Conservation (phyloP, 2,888 invertebrate species). For the Holacanthella duospinosa region DNA sequence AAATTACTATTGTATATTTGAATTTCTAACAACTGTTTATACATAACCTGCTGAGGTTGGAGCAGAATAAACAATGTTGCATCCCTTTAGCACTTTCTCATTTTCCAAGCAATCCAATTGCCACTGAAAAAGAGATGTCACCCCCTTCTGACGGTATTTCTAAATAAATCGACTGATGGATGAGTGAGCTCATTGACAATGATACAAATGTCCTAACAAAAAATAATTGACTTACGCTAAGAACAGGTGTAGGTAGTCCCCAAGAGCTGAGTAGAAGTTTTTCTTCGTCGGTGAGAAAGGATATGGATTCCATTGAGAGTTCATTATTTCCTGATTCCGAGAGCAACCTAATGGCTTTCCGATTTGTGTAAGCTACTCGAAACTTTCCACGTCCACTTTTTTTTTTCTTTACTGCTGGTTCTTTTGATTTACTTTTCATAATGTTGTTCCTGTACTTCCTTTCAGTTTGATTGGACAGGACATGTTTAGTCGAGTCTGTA, state of each 20-base stretch:
- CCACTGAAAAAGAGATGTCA: conserved; percentile 46
- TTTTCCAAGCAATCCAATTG: conserved; percentile 63
- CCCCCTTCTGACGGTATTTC: conserved; percentile 42
- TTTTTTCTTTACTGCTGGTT: too few relatives aligned
- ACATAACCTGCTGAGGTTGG: conserved; percentile 84
- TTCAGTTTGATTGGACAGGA: too few relatives aligned
- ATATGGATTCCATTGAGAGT: conserved; percentile 24
- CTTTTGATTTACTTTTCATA: too few relatives aligned
- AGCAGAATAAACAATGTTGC: conserved; percentile 88
- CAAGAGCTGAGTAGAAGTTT: conserved; percentile 50
- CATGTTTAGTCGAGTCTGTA: too few relatives aligned
- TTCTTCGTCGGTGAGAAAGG: conserved; percentile 33
- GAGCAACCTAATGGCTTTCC: conserved; percentile 20
- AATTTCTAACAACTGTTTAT: neutral
- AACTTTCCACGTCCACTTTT: too few relatives aligned
- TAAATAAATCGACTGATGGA: too few relatives aligned
- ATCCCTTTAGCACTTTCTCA: conserved; percentile 58
- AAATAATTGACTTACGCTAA: too few relatives aligned
- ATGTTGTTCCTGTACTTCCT: too few relatives aligned
- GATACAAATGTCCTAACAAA: too few relatives aligned
- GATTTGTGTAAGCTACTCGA: conserved; percentile 31
- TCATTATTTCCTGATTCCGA: conserved; percentile 32
- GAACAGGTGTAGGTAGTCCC: conserved; percentile 59
- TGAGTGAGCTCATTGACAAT: too few relatives aligned
- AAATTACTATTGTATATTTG: too few relatives aligned